Evolutionary conservation across 2,888 invertebrate genomes (phyloP).

Genomic region (Stenolophus ochropezus): DNA sequence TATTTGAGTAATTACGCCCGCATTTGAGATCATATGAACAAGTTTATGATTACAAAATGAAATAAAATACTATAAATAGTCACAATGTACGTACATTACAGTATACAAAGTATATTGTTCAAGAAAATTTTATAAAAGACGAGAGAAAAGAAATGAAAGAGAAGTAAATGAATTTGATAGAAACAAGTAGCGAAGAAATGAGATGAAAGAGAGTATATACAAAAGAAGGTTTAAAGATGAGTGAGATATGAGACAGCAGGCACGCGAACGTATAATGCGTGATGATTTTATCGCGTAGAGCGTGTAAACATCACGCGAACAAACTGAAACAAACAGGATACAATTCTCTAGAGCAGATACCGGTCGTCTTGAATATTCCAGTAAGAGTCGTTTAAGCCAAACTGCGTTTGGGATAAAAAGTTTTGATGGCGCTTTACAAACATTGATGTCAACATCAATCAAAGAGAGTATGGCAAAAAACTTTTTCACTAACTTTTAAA

Average conservation of each 20-base stretch:
- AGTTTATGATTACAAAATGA: no score
- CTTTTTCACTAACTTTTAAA: constrained; percentile 48
- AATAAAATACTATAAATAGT: no score
- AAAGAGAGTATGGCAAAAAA: constrained; percentile 50
- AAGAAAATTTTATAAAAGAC: no score
- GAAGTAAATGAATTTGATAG: no score
- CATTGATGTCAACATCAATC: constrained; percentile 55
- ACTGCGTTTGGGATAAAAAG: constrained; percentile 50
- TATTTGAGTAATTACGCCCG: no score
- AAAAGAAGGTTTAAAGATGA: background rate
- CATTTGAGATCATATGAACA: no score
- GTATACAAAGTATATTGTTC: no score
- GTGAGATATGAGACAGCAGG: no score
- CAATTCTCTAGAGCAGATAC: constrained; percentile 18
- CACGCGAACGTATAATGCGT: constrained; percentile 3
- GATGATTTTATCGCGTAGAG: constrained; percentile 10
- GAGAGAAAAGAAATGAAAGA: no score
- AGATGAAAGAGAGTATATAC: background rate
- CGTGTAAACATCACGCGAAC: constrained; percentile 22
- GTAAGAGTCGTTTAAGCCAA: constrained; percentile 47
- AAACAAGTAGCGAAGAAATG: background rate
- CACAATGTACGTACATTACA: no score
- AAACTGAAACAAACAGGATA: constrained; percentile 35
- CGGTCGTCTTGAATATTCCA: constrained; percentile 34
- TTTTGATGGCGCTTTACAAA: constrained; percentile 55